Evolutionary conservation across 2,797 vertebrate genomes (phyloP), one percentile per base, ranked within the genome.

Genomic region (Chaenodraco wilsoni): DNA sequence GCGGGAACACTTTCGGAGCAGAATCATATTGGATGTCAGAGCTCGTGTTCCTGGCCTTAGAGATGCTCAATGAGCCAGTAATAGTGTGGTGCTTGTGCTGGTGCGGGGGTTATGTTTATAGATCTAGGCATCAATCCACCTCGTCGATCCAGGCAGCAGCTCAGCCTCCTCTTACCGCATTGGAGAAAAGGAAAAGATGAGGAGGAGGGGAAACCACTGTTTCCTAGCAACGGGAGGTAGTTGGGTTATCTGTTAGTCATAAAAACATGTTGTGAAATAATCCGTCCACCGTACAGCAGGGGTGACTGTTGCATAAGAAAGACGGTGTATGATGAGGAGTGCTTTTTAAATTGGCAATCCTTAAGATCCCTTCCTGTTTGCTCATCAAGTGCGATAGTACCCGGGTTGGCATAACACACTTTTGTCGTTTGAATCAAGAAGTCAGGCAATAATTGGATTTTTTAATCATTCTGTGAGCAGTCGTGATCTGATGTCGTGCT

Each of bases 191-290:
- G 70, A 17, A 65, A 61, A 70, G 64, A 64, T 66, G 69, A 63
- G 74, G 58, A 27, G 19, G 21, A 27, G 62, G 52, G 52, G 72
- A 70, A 50, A 74, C 23, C 61, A 68, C 65, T 66, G 93, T 94
- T 93, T 90, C 94, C 76, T 93, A 90, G 94, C 91, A 93, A 95
- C 93, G 86, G 81, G 82, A 84, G 75, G 76, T 55, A 83, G 82
- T 74, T 21, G 2, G 31, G 81, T 85, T 89, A 84, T 87, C 79
- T 72, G 69, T 74, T 73, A 37, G 81, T 82, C 85, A 78, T 88
- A 84, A 90, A 27, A 92, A 77, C 74, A 81, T n/a, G 78, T 79
- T 69, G 83, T 70, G 45, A 71, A 87, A 82, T 54, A 40, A 73
- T 78, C 1, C 3, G 57, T 80, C 66, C 55, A 23, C 23, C 23